These are phyloP conservation scores for Dasysyrphus tricinctus DNA, from an alignment of 2,888 invertebrate species.

Conservation along the genomic window DNA sequence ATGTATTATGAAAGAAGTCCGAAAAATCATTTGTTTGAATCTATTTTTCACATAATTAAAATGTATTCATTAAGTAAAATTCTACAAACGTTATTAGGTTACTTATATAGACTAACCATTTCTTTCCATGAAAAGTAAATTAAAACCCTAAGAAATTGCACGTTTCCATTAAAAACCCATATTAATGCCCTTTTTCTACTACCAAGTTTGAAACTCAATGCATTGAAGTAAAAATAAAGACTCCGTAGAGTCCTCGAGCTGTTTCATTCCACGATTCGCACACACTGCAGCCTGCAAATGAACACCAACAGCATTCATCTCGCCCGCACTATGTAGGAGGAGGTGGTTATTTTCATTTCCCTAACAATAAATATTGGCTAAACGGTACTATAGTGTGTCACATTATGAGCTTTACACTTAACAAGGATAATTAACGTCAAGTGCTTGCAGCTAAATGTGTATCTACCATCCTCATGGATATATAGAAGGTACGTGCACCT, in stretches of 20 bases:
- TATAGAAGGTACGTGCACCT: not conserved
- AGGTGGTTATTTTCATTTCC: slow-evolving; percentile 65
- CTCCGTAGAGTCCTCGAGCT: not conserved
- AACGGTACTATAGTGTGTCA: slow-evolving; percentile 68
- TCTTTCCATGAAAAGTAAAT: not conserved
- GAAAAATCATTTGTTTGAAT: no score
- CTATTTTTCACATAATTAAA: no score
- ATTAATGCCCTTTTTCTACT: not conserved
- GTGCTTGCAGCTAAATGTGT: slow-evolving; percentile 56
- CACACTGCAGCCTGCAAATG: not conserved
- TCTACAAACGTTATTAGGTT: no score
- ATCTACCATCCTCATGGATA: slow-evolving; percentile 1
- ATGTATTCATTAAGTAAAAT: no score
- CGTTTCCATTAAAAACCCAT: not conserved
- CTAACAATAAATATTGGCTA: slow-evolving; percentile 71
- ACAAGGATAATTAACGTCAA: slow-evolving; percentile 73
- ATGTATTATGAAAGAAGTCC: no score
- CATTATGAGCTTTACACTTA: slow-evolving; percentile 74
- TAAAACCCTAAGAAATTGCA: not conserved
- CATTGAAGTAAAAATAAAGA: not conserved
- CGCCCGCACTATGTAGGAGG: slow-evolving; percentile 4
- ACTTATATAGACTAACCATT: no score
- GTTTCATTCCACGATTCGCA: not conserved
- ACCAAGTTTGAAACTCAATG: not conserved
- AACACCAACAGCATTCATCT: not conserved